Base-by-base conservation (phyloP, 2,888 invertebrate genomes). In the Malthinus seriepunctatus region DNA sequence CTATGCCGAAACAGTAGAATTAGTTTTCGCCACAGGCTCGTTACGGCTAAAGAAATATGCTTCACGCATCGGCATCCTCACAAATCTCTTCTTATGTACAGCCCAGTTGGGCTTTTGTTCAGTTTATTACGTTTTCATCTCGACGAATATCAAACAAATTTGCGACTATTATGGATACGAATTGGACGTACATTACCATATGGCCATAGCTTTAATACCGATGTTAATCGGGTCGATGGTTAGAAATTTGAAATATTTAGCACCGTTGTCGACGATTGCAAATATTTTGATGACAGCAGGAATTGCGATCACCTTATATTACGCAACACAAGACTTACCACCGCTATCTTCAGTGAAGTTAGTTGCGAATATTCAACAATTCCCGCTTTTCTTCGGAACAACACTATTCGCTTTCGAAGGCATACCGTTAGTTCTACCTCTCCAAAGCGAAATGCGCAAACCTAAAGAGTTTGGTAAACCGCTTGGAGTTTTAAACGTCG, bases 101-200 rank as follows among this genome's bases (percentile, higher is more conserved):
- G 97, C 97, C n/a, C 98, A 98, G 80, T 82, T 97, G 61, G 98
- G 98, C 57, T 97, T 98, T 80, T 98, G 98, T 79, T 97, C 95
- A 77, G 92, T 97, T 32, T 98, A 98, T 79, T 91, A 97, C 71
- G 92, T 97, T 12, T 97, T 97, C 77, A 91, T 97, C 66, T 90
- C 95, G 8, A 87, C 88, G 63, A 96, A 93, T 76, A 76, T 93
- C 62, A 84, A 90, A 78, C 86, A 89, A 85, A 86, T 92, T 32
- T 78, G 88, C 65, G 84, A 87, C 64, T 83, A 84, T 63, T 87
- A 88, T 74, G 82, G 82, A 11, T 76, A 87, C 34, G 74, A 82
- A 42, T 74, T 88, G 49, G 84, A 87, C 63, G 80, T 90, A 0
- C 87, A 89, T 46, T 71, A 87, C 7, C 89, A 91, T 73, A 92